Evolutionary conservation across 2,888 invertebrate species (phyloP), one percentile per base, ranked within the genome.

Genomic region (Sinhomidia bicolor): DNA sequence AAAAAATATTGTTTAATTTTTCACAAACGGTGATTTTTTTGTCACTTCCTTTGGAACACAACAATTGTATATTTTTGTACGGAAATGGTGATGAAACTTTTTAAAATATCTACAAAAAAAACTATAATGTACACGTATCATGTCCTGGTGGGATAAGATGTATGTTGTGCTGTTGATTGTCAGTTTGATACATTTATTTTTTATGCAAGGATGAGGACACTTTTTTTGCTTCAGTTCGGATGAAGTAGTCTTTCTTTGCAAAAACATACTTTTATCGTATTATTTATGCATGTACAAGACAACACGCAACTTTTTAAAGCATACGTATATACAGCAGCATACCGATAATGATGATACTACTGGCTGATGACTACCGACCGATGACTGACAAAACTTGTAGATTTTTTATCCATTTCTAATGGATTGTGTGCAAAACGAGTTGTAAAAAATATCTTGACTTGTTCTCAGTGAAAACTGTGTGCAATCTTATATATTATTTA

Each of bases 371-470:
- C 76, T 76, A 57, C 78, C 80, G 44, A 12, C 62, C 41, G 62
- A 80, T 44, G 62, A 62, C 20, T 80, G 80, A 79, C 47, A 62
- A 80, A 80, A 62, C 80, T 26, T n/a, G 62, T 62, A 36, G 80
- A 20, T 44, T 80, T 74, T 74, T 7, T 23, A 44, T 44, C 10
- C 23, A 44, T 71, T 44, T 71, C 12, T 12, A 71, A 44, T 71
- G 41, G 41, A 71, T 51, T 51, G 41, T 71, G 14, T 17, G 74
- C 74, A 74, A 74, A 74, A 47, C 26, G 4, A 47, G 47, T 9
- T 23, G 23, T 32, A 12, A 68, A 68, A 57, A 36, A 17, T 57
- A 57, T 17, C 20, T 1, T n/a, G 20, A 47, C 6, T 36, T 36
- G 3, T 47, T n/a, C 47, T 47, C 6, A 12, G 6, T 47, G 47